Evolutionary conservation across 2,888 invertebrate species (phyloP), one percentile per base, ranked within the genome.

Genomic region (Tetropium fuscum): DNA sequence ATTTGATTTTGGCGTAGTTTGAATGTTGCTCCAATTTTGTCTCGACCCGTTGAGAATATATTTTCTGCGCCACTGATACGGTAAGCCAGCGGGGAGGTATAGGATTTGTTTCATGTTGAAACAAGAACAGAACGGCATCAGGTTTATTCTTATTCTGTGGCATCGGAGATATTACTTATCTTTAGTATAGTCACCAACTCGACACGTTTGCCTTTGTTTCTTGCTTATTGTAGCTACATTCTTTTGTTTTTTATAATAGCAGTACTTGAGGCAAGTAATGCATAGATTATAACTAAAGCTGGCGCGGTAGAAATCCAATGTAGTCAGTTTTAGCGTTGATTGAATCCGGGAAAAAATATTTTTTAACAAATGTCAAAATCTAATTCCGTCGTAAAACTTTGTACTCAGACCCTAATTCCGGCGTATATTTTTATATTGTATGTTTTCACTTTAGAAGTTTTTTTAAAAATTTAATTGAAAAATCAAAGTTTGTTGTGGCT

Each of bases 221-320:
- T 38, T 38, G 19, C 38, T 38, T 38, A 38, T 38, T 38, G 38
- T 19, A 38, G 38, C 5, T 34, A n/a, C n/a, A 34, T 34, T 34
- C 13, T 34, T 34, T 34, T 34, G 15, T 34, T 34, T 32, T 34
- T 34, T 34, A 34, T 8, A 15, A 34, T 34, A 4, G 13, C 34
- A 7, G 34, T 34, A 15, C 34, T 34, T 34, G 7, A 34, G 15
- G 8, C 34, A 34, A 11, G 34, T 15, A 34, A 34, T 34, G 34
- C 7, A 13, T 15, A 7, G 34, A 7, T 11, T 13, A 34, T 11
- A 34, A 6, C 34, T 15, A n/a, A n/a, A n/a, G n/a, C n/a, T n/a
- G n/a, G n/a, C n/a, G n/a, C n/a, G n/a, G n/a, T n/a, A n/a, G n/a
- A n/a, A n/a, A n/a, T n/a, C n/a, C n/a, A n/a, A n/a, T n/a, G n/a